phyloP scores from a whole-genome alignment of 23 tunicate species.

The Clavelina lepadiformis region DNA sequence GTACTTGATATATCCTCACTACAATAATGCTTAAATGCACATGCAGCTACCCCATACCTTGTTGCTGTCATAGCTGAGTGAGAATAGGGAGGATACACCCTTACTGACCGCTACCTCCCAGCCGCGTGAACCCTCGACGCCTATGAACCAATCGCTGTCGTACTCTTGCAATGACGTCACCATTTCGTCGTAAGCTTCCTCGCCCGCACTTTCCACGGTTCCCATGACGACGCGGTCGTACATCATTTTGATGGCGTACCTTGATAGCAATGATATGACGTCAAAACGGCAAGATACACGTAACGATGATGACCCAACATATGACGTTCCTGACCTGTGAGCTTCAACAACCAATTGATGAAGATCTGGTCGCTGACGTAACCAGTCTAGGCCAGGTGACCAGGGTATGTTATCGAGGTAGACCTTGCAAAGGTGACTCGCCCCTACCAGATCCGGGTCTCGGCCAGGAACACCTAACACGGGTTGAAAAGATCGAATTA shows the following conservation, averaged over 20 bases:
- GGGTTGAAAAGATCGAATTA: no score
- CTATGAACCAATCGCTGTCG: constrained; percentile 41
- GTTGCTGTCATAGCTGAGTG: constrained; percentile 1
- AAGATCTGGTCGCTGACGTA: constrained; percentile 23
- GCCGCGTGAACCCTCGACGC: constrained; percentile 12
- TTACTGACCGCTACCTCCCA: constrained; percentile 25
- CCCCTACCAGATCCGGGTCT: constrained; percentile 26
- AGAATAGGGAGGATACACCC: constrained; percentile 17
- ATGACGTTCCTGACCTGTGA: constrained; percentile 21
- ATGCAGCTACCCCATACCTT: constrained; percentile 18
- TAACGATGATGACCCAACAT: neutral
- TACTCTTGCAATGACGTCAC: constrained; percentile 50
- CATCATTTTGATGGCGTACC: constrained; percentile 62
- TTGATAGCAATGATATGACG: neutral
- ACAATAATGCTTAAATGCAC: no score
- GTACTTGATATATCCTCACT: no score
- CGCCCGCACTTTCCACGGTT: constrained; percentile 26
- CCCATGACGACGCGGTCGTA: constrained; percentile 71
- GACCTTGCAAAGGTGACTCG: constrained; percentile 49
- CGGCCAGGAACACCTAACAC: constrained; percentile 57
- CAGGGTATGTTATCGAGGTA: constrained; percentile 53
- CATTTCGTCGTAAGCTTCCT: constrained; percentile 30
- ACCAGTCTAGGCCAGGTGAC: constrained; percentile 68
- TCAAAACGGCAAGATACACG: neutral
- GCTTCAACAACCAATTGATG: constrained; percentile 30